Percentiles rank a stretch among this genome's conserved stretches.
These are phyloP conservation scores for Fukomys damarensis DNA, from an alignment of 2,113 vertebrate species.

Conservation along the genomic window DNA sequence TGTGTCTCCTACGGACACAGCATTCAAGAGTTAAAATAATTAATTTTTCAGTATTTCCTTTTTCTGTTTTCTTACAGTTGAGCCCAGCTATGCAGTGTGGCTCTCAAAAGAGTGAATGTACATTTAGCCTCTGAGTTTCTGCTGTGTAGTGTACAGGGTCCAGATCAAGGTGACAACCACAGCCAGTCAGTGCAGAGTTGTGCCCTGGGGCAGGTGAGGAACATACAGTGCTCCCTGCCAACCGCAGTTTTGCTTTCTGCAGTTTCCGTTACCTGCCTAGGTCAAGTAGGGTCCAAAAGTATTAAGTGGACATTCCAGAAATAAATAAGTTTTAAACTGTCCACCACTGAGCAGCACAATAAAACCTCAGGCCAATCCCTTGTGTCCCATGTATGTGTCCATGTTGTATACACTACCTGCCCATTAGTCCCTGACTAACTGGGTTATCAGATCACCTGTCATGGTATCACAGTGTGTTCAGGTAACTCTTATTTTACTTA, in stretches of 20 bases:
- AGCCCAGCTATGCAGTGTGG: not conserved
- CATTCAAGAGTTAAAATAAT: no score
- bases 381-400: not conserved
- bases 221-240: no score
- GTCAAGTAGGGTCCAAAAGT: not conserved
- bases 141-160: not conserved
- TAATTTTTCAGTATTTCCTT: conserved; percentile 15
- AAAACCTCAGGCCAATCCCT: not conserved
- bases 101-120: not conserved
- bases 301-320: not conserved
- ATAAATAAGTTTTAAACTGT: not conserved
- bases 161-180: not conserved
- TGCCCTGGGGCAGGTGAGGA: not conserved
- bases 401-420: no score
- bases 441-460: not conserved
- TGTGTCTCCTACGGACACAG: no score
- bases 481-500: not conserved
- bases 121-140: not conserved
- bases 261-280: not conserved
- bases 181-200: not conserved
- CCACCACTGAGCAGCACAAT: not conserved
- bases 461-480: not conserved
- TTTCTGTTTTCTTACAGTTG: not conserved
- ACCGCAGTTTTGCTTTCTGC: not conserved
- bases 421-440: not conserved